These are phyloP conservation scores for Alauda arvensis DNA, from an alignment of 2,797 vertebrate genomes.

Conservation along the genomic window DNA sequence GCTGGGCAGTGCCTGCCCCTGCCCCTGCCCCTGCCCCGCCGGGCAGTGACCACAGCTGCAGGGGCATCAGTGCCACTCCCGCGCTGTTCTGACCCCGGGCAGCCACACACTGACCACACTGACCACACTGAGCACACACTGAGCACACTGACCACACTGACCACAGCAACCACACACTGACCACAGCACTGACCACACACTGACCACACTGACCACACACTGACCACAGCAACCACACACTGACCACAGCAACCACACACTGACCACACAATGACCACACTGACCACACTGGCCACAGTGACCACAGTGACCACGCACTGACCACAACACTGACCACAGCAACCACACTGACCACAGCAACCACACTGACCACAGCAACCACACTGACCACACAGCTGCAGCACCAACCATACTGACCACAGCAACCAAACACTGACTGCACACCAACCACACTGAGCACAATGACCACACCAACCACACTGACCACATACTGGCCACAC, in stretches of 20 bases:
- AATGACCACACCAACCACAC: neutral
- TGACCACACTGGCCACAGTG: neutral
- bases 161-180: no score
- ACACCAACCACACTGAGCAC: neutral
- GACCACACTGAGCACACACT: no score
- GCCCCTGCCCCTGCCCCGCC: fast-evolving
- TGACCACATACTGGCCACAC: neutral
- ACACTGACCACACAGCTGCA: neutral
- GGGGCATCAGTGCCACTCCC: neutral
- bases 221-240: no score
- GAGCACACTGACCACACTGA: no score
- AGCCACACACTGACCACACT: neutral
- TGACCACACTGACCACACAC: neutral
- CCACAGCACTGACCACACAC: no score
- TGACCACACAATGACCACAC: no score
- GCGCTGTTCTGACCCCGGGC: neutral
- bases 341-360: no score
- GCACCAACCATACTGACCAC: no score
- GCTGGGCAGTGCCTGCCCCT: neutral
- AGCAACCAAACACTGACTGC: neutral
- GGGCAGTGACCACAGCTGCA: neutral
- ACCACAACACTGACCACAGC: neutral
- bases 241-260: no score
- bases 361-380: neutral
- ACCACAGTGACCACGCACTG: neutral